Evolutionary conservation across 23 tunicate species (phyloP).

Genomic region (Styela plicata): DNA sequence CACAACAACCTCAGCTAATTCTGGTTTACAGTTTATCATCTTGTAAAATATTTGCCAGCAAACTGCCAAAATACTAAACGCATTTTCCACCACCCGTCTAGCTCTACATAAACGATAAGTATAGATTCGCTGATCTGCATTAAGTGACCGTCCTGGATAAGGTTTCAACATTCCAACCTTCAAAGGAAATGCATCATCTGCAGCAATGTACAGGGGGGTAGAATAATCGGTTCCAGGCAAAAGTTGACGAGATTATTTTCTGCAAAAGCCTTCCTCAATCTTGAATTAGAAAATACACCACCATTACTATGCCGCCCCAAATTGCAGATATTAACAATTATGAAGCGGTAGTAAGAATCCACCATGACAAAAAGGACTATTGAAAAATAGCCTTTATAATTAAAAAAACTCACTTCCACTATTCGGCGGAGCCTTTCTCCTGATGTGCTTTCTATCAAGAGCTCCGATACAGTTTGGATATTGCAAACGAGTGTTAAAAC

Average conservation of each 20-base stretch:
- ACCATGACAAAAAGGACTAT: slow-evolving; percentile 1
- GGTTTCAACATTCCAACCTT: slow-evolving; percentile 38
- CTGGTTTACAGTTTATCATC: slow-evolving; percentile 23
- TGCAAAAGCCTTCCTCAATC: slow-evolving; percentile 30
- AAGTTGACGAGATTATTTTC: background rate
- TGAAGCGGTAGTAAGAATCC: slow-evolving; percentile 15
- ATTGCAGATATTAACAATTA: slow-evolving; percentile 27
- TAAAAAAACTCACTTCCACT: slow-evolving; percentile 51
- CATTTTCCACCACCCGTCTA: slow-evolving; percentile 48
- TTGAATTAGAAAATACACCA: slow-evolving; percentile 21
- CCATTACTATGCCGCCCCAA: slow-evolving; percentile 21
- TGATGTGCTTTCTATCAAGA: background rate
- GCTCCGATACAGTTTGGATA: slow-evolving; percentile 31
- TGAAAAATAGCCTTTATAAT: slow-evolving; percentile 48
- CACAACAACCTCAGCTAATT: slow-evolving; percentile 29
- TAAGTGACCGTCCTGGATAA: slow-evolving; percentile 40
- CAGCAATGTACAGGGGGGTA: slow-evolving; percentile 32
- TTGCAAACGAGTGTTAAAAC: slow-evolving; percentile 29
- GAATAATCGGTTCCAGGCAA: slow-evolving; percentile 17
- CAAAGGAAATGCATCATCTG: slow-evolving; percentile 67
- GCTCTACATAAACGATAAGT: slow-evolving; percentile 53
- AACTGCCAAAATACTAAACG: slow-evolving; percentile 52
- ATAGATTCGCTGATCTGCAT: slow-evolving; percentile 6
- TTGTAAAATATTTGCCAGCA: slow-evolving; percentile 39
- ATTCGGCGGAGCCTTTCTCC: slow-evolving; percentile 8